Percentiles rank a stretch among this genome's conserved stretches.
phyloP scores from a whole-genome alignment of 2,797 vertebrate species.

The Parauchenoglanis ngamensis region DNA sequence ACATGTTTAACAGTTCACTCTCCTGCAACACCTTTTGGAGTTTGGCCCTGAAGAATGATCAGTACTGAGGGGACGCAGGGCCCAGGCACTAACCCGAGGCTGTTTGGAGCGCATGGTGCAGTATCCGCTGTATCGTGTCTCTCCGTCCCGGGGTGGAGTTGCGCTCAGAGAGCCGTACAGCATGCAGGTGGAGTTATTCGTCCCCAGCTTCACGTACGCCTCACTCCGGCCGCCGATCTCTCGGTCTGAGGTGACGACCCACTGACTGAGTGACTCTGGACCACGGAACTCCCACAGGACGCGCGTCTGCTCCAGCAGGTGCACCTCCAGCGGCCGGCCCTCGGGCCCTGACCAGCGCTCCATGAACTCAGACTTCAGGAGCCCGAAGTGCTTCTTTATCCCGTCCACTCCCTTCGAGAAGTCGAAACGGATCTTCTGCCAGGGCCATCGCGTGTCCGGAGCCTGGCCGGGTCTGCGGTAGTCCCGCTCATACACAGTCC shows the following conservation, averaged over 20 bases:
- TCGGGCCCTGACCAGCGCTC: conserved; percentile 74
- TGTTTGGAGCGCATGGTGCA: conserved; percentile 82
- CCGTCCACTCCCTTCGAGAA: conserved; percentile 79
- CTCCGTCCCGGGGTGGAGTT: conserved; percentile 82
- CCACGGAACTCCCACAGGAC: conserved; percentile 89
- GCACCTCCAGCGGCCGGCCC: conserved; percentile 71
- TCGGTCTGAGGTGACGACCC: conserved; percentile 85
- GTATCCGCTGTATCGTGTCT: conserved; percentile 90
- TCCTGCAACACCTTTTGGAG: neutral
- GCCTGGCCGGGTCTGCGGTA: conserved; percentile 82
- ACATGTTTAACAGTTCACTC: neutral
- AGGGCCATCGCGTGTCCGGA: conserved; percentile 68
- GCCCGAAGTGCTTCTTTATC: conserved; percentile 76
- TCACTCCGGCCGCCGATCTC: conserved; percentile 91
- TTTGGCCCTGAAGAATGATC: neutral
- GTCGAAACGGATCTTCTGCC: conserved; percentile 74
- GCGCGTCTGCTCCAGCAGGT: conserved; percentile 83
- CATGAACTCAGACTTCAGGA: conserved; percentile 77
- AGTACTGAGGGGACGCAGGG: neutral
- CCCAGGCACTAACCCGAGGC: conserved; percentile 74
- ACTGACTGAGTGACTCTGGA: conserved; percentile 83
- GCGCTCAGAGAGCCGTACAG: conserved; percentile 85
- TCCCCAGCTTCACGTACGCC: conserved; percentile 78
- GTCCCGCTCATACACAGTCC: conserved; percentile 57
- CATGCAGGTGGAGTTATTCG: conserved; percentile 81